Conservation (phyloP, 1,140 invertebrate genomes). For the Cephus cinctus region DNA sequence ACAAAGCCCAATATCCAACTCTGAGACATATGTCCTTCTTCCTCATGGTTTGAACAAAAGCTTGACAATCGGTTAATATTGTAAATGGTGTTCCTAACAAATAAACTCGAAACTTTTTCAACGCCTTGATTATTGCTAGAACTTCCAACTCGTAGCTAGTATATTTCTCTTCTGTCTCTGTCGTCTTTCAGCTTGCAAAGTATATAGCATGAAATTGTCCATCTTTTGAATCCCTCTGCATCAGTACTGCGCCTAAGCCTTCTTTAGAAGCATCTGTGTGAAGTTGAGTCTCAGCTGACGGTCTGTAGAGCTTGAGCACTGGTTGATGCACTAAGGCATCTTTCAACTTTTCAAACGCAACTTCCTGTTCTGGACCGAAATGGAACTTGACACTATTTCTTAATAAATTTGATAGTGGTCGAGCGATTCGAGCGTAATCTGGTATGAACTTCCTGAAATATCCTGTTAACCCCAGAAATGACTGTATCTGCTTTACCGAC, state of each 20-base stretch:
- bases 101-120: conserved; percentile 45
- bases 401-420: conserved; percentile 13
- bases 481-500: conserved; percentile 19
- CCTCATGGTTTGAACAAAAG: conserved; percentile 30
- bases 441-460: conserved; percentile 22
- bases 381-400: conserved; percentile 7
- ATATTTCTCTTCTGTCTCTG: conserved; percentile 24
- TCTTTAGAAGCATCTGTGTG: conserved; percentile 33
- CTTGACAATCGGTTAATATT: conserved; percentile 35
- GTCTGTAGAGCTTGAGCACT: not conserved
- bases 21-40: conserved; percentile 29
- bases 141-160: conserved; percentile 41
- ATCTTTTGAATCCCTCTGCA: conserved; percentile 16
- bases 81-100: conserved; percentile 39
- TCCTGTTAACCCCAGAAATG: conserved; percentile 18
- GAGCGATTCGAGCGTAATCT: conserved; percentile 10
- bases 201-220: conserved; percentile 10
- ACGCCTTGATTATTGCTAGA: conserved; percentile 35
- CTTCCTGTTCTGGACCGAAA: conserved; percentile 9
- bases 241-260: conserved; percentile 24
- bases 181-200: conserved; percentile 21
- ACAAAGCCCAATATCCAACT: conserved; percentile 38
- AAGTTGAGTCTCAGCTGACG: conserved; percentile 12
- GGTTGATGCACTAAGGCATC: not conserved
- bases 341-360: conserved; percentile 6